Conservation (phyloP, 2,888 invertebrate species). For the Tenthredo amoena region DNA sequence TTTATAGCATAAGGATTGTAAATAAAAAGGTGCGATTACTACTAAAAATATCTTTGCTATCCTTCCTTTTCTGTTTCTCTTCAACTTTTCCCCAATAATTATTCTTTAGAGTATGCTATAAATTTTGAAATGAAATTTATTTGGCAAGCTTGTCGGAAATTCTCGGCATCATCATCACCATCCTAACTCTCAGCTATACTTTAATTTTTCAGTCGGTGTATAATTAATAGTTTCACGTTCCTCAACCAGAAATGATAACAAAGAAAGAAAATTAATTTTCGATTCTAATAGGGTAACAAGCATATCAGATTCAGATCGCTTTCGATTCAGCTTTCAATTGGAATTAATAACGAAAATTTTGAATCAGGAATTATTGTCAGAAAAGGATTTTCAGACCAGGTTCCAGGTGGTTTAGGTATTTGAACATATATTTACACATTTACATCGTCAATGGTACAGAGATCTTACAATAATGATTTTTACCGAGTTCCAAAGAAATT, state of each 20-base stretch:
- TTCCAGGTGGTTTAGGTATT: background rate
- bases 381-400: background rate
- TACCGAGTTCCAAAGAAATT: background rate
- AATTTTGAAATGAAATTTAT: too few species aligned
- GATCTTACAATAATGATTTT: slow-evolving; percentile 2
- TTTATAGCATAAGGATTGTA: slow-evolving; percentile 19
- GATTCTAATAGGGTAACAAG: background rate
- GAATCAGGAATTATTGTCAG: background rate
- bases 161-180: too few species aligned
- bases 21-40: slow-evolving; percentile 6
- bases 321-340: background rate
- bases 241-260: too few species aligned
- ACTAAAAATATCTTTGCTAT: background rate
- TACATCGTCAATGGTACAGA: slow-evolving; percentile 40
- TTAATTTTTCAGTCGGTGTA: too few species aligned
- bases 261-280: too few species aligned
- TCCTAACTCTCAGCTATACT: too few species aligned
- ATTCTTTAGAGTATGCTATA: too few species aligned
- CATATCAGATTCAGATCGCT: background rate
- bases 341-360: background rate
- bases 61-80: background rate
- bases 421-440: slow-evolving; percentile 47
- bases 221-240: too few species aligned
- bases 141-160: too few species aligned
- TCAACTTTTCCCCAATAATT: background rate